Evolutionary conservation across 2,888 invertebrate species (phyloP).

Genomic region (Ctenicera cuprea): DNA sequence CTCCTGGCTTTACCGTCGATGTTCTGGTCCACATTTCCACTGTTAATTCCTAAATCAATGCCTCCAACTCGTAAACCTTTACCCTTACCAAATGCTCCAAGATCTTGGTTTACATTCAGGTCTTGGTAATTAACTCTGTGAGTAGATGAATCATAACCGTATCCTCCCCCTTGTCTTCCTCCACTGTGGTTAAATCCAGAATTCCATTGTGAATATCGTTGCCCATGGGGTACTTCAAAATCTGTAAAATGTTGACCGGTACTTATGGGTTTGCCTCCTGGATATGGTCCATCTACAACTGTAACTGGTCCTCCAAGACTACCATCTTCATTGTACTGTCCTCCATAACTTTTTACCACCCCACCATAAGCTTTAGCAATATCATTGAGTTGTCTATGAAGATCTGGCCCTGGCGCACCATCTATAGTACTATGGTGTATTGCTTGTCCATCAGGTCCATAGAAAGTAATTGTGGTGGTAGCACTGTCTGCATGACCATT

Average conservation of each 20-base stretch:
- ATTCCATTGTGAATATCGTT: conserved; percentile 45
- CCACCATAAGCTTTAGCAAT: conserved; percentile 39
- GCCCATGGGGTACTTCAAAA: conserved; percentile 51
- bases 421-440: conserved; percentile 39
- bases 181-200: background rate
- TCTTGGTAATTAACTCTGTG: conserved; percentile 7
- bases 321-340: conserved; percentile 29
- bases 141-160: background rate
- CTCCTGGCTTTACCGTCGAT: conserved; percentile 33
- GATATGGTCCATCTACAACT: conserved; percentile 54
- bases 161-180: background rate
- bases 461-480: conserved; percentile 35
- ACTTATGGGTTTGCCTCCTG: conserved; percentile 57
- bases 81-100: conserved; percentile 40
- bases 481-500: background rate
- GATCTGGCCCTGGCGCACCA: conserved; percentile 40
- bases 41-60: conserved; percentile 36
- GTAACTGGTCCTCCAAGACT: conserved; percentile 47
- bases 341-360: conserved; percentile 31
- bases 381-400: conserved; percentile 19
- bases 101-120: conserved; percentile 21
- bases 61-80: conserved; percentile 42
- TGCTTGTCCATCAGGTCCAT: conserved; percentile 41
- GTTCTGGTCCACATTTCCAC: conserved; percentile 19
- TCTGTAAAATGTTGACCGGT: conserved; percentile 55